Percentiles rank a stretch among this genome's conserved stretches.
Evolutionary conservation across 1,140 invertebrate species (phyloP).

Genomic region (Mesaphorura yosii): DNA sequence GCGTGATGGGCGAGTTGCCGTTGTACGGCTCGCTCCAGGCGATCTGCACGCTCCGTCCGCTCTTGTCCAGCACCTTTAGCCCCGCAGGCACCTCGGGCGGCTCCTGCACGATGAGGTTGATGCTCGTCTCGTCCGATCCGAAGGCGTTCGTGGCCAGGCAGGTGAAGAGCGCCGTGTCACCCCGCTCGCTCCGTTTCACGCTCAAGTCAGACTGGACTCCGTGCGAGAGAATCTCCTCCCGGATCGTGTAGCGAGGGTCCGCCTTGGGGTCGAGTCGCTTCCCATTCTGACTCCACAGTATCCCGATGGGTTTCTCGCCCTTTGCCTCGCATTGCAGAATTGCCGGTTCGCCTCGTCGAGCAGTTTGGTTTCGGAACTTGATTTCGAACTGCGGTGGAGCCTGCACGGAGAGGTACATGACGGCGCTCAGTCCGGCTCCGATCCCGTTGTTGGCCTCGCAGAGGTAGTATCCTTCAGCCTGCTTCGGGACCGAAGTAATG

Average conservation of each 20-base stretch:
- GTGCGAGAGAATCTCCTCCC: constrained; percentile 73
- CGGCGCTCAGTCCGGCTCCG: constrained; percentile 81
- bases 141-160: constrained; percentile 90
- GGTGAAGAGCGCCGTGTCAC: constrained; percentile 84
- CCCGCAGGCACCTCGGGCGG: constrained; percentile 83
- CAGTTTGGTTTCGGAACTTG: constrained; percentile 78
- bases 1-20: constrained; percentile 84
- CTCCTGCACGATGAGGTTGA: constrained; percentile 93
- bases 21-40: constrained; percentile 88
- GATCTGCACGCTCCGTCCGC: constrained; percentile 74
- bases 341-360: constrained; percentile 75
- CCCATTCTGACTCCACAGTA: constrained; percentile 91
- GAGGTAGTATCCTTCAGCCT: constrained; percentile 85
- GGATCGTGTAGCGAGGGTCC: constrained; percentile 66
- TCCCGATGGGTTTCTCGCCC: constrained; percentile 87
- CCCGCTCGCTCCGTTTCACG: constrained; percentile 74
- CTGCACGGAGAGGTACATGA: constrained; percentile 84
- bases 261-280: constrained; percentile 70
- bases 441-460: constrained; percentile 94
- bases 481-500: constrained; percentile 80
- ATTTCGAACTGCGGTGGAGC: constrained; percentile 88
- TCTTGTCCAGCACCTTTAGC: constrained; percentile 80
- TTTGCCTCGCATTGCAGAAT: constrained; percentile 55
- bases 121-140: constrained; percentile 87
- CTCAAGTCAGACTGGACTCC: constrained; percentile 79